phyloP scores from a whole-genome alignment of 2,888 invertebrate genomes.

The Eristalis pertinax region DNA sequence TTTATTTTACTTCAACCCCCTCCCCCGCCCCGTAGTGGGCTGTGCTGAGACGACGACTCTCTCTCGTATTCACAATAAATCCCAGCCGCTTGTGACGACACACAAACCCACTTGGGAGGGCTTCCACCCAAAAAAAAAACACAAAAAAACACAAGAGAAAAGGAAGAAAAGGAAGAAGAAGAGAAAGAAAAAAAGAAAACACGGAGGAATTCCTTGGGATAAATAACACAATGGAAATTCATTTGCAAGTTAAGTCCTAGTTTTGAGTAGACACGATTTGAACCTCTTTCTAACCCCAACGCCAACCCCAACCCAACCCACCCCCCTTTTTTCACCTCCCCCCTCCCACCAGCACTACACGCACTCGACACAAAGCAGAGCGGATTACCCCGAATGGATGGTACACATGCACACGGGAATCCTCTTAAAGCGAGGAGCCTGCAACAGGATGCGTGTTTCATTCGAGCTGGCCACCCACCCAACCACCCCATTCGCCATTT shows the following conservation, averaged over 20 bases:
- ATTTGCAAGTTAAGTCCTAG: constrained; percentile 40
- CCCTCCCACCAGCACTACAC: no score
- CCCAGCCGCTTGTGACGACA: not conserved
- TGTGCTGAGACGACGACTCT: no score
- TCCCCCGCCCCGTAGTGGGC: not conserved
- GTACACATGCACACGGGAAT: no score
- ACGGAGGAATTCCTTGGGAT: constrained; percentile 16
- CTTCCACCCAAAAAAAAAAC: not conserved
- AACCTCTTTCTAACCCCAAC: no score
- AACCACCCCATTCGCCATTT: no score
- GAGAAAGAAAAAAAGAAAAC: not conserved
- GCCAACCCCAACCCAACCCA: no score
- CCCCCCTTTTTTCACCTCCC: no score
- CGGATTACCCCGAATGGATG: no score
- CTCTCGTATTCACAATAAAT: constrained; percentile 17
- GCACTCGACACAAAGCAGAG: no score
- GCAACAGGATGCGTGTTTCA: no score
- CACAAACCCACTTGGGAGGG: not conserved
- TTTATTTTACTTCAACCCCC: not conserved
- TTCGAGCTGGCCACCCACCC: no score
- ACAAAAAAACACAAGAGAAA: not conserved
- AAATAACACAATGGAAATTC: constrained; percentile 44
- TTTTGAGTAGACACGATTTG: constrained; percentile 13
- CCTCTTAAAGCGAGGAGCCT: no score
- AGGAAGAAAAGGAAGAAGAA: not conserved